phyloP scores from a whole-genome alignment of 2,888 invertebrate species.

The Teleiodes luculella region DNA sequence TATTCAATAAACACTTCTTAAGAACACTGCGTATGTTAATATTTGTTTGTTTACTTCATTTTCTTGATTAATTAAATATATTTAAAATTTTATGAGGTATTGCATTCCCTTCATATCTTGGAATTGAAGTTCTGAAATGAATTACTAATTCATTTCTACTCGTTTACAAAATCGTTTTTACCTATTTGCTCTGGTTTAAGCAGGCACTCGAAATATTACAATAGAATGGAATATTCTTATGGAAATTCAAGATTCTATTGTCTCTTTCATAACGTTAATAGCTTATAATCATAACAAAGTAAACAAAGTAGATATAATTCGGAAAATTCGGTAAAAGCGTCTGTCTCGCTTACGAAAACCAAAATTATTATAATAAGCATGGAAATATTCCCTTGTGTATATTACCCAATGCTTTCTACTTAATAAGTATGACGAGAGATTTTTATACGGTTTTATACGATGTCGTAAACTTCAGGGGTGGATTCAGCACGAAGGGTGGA shows the following conservation, averaged over 20 bases:
- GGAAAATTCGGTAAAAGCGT: neutral
- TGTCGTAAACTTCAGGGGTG: slow-evolving; percentile 38
- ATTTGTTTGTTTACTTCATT: no score
- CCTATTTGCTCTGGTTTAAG: no score
- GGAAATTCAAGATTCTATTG: neutral
- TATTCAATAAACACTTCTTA: no score
- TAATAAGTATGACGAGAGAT: slow-evolving; percentile 43
- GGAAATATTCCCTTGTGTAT: neutral
- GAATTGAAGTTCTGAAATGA: no score
- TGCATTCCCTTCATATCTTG: no score
- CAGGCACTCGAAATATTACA: neutral
- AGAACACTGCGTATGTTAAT: no score
- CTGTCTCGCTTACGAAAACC: slow-evolving; percentile 7
- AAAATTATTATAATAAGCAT: slow-evolving; percentile 16
- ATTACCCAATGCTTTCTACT: slow-evolving; percentile 41
- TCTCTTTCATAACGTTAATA: neutral
- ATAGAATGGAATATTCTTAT: no score
- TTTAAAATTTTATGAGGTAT: no score
- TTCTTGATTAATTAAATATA: no score
- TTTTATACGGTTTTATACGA: slow-evolving; percentile 40
- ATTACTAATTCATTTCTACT: no score
- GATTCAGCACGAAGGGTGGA: neutral
- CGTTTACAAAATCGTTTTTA: no score
- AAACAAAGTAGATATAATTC: neutral
- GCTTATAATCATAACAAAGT: neutral